Conservation (phyloP, 2,113 vertebrate species). For the Trogon surrucura region DNA sequence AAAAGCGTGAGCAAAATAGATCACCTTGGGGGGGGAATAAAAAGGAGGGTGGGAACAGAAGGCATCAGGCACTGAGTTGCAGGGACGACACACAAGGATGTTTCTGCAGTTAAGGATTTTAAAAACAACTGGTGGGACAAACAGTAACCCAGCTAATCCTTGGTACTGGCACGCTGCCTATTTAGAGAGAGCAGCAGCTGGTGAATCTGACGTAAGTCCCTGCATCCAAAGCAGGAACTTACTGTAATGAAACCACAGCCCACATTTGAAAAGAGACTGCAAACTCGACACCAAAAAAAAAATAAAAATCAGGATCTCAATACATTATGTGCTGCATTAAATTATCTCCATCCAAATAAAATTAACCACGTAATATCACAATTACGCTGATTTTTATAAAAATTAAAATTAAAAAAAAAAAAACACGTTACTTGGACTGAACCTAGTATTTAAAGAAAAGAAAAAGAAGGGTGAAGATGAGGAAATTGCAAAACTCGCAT, state of each 20-base stretch:
- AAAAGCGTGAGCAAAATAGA: neutral
- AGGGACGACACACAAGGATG: neutral
- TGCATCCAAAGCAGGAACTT: constrained; percentile 62
- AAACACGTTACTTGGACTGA: neutral
- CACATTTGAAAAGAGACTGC: constrained; percentile 44
- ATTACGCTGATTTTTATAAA: neutral
- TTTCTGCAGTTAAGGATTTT: constrained; percentile 47
- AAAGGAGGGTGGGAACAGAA: neutral
- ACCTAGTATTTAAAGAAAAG: neutral
- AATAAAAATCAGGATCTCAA: neutral
- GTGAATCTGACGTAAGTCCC: constrained; percentile 58
- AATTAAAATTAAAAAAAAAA: neutral
- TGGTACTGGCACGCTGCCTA: constrained; percentile 52
- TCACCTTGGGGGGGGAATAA: neutral
- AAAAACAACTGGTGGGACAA: constrained; percentile 61
- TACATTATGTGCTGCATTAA: neutral
- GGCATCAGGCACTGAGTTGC: neutral
- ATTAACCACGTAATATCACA: neutral
- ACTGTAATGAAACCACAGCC: constrained; percentile 48
- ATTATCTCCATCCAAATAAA: constrained; percentile 21
- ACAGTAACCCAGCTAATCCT: constrained; percentile 63
- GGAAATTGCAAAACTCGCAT: neutral
- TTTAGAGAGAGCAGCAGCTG: constrained; percentile 62
- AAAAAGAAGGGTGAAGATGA: neutral
- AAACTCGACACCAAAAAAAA: constrained; percentile 10